Conservation (phyloP, 2,113 vertebrate genomes). For the Alectura lathami region DNA sequence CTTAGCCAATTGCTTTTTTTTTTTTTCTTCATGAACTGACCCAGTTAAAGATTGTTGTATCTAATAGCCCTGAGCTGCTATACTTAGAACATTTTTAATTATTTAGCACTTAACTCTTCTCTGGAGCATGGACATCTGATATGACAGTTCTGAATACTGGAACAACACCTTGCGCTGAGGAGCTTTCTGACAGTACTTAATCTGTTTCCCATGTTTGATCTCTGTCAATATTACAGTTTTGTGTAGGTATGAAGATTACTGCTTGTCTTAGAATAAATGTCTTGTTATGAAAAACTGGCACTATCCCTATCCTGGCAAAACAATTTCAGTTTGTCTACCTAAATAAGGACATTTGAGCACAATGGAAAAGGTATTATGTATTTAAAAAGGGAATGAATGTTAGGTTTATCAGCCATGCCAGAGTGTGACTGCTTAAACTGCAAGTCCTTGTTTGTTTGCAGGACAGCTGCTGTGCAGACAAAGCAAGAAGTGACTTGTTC, state of each 20-base stretch:
- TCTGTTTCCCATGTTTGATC: background rate
- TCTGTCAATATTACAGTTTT: background rate
- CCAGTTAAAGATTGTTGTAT: background rate
- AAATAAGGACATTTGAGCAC: background rate
- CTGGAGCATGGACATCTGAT: background rate
- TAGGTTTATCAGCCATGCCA: background rate
- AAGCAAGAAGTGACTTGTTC: background rate
- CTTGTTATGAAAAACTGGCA: background rate
- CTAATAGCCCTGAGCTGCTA: slow-evolving; percentile 12
- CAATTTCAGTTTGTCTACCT: background rate
- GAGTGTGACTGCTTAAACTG: background rate
- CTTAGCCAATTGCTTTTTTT: background rate
- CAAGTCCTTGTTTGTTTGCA: background rate
- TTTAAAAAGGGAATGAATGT: background rate
- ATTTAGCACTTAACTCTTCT: slow-evolving; percentile 50
- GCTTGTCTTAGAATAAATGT: background rate
- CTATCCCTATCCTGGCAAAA: background rate
- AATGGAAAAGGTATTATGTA: background rate
- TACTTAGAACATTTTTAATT: slow-evolving; percentile 51
- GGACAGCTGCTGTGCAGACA: background rate
- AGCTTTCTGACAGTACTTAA: background rate
- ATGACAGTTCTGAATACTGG: background rate
- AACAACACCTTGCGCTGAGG: background rate
- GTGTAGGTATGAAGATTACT: background rate
- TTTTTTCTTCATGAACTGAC: background rate